phyloP scores from a whole-genome alignment of 2,797 vertebrate species.

The Tamandua tetradactyla region DNA sequence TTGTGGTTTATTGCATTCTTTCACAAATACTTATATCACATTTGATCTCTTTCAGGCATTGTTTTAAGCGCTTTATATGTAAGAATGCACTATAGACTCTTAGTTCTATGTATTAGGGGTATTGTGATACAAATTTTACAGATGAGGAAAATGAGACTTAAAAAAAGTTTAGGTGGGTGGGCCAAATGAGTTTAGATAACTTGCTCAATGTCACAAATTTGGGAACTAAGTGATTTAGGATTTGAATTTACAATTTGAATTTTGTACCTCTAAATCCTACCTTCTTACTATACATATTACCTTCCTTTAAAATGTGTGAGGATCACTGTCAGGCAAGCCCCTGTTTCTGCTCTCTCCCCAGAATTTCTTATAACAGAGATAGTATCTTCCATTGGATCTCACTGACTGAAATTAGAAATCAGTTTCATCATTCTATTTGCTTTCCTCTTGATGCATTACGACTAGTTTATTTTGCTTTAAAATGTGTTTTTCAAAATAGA shows the following conservation, averaged over 20 bases:
- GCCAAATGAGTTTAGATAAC: neutral
- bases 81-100: neutral
- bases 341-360: neutral
- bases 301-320: constrained; percentile 23
- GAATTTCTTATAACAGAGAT: neutral
- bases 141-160: constrained; percentile 29
- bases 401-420: neutral
- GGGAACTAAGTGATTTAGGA: neutral
- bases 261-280: neutral
- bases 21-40: neutral
- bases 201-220: neutral
- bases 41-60: neutral
- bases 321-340: neutral
- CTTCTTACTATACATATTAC: neutral
- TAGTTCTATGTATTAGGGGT: neutral
- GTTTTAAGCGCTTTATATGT: neutral
- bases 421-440: constrained; percentile 1
- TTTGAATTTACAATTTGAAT: neutral
- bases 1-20: neutral
- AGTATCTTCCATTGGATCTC: neutral
- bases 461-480: neutral
- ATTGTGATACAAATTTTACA: constrained; percentile 15
- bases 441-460: neutral
- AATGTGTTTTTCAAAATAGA: neutral
- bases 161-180: neutral